Evolutionary conservation across 2,888 invertebrate genomes (phyloP), one percentile per base, ranked within the genome.

Genomic region (Cosmopolites sordidus): DNA sequence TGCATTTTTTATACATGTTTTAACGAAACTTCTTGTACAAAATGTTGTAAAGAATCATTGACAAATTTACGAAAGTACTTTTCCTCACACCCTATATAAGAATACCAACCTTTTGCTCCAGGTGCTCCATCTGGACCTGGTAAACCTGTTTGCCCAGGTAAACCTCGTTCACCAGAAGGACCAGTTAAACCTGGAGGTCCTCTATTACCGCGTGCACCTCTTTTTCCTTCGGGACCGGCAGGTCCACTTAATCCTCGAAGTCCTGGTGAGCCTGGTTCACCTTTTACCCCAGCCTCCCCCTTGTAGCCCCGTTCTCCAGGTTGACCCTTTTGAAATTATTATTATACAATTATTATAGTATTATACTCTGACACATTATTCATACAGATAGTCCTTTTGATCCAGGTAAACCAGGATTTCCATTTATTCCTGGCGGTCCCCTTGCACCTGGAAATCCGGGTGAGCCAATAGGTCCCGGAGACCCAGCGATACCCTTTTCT

Each of bases 391-490:
- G 81, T 65, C 91, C 91, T 74, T 91, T 90, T 5, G 81, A 73
- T 15, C 92, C 92, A 27, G 83, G 79, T 55, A 82, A 76, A 3
- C 92, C 91, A 1, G 85, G 78, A 66, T 82, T 86, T 18, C 91
- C 91, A 37, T 84, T 71, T 40, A 83, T 68, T 18, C 91, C 92
- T 1, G 89, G 86, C 2, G 83, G 80, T 9, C 92, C 92, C 63
- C 89, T 78, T 1, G 86, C 81, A 15, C 92, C 92, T 0, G 89
- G 89, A 69, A 90, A 90, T 2, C 92, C 93, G 66, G 89, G 88
- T 1, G 85, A 80, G 0, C 90, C 91, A 2, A 83, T 73, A 1
- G 81, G 70, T n/a, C 91, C 91, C 9, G 79, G 72, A 49, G 83
- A 78, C 12, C 93, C 93, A 39, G 81, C 76, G 30, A 80, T 80